phyloP scores from a whole-genome alignment of 2,113 vertebrate species.

The Meles meles region DNA sequence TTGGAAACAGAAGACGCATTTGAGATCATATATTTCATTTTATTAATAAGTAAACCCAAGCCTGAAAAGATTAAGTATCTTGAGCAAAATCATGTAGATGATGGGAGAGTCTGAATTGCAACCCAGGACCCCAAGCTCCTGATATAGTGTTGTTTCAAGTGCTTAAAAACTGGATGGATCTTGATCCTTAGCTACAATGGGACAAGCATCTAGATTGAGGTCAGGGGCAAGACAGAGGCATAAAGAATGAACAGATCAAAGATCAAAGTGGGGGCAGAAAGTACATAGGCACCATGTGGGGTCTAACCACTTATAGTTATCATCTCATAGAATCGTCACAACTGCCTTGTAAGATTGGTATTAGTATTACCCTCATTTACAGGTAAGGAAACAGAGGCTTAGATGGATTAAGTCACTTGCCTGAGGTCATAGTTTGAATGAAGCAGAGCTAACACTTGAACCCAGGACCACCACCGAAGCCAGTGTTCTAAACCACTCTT shows the following conservation, averaged over 20 bases:
- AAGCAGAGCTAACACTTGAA: not conserved
- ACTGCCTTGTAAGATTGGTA: not conserved
- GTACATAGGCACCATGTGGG: not conserved
- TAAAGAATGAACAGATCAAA: not conserved
- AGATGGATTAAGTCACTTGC: not conserved
- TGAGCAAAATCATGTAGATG: not conserved
- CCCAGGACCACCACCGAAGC: not conserved
- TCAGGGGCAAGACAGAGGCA: not conserved
- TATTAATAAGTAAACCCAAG: not conserved
- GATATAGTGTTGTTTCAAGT: not conserved
- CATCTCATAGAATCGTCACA: not conserved
- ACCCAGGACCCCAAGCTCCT: not conserved
- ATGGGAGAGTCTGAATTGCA: not conserved
- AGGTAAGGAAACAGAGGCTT: not conserved
- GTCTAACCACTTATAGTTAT: not conserved
- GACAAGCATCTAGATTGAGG: not conserved
- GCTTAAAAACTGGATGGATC: not conserved
- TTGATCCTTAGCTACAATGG: not conserved
- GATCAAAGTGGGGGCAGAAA: not conserved
- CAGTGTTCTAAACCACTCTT: not conserved
- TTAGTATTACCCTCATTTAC: not conserved
- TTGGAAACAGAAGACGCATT: not conserved
- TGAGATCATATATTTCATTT: slow-evolving; percentile 18
- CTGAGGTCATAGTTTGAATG: not conserved
- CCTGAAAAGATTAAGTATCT: not conserved